Evolutionary conservation across 2,888 invertebrate species (phyloP), one percentile per base, ranked within the genome.

Genomic region (Pecten maximus): DNA sequence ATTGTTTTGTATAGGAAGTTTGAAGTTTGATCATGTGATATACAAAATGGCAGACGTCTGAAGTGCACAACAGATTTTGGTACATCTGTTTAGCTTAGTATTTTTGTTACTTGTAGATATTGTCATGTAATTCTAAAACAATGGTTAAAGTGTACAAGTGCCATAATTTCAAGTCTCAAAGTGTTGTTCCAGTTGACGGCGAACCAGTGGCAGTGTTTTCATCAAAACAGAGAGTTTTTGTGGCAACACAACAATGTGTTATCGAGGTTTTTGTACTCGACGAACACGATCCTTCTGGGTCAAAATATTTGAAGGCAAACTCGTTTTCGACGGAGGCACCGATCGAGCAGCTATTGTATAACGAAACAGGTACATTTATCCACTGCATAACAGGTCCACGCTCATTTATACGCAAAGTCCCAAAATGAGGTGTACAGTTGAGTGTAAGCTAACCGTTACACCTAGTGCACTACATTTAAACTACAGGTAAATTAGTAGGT

Each of bases 241-340:
- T 98, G 35, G 98, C 98, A 8, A 96, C 96, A 0, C 96, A 97
- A 44, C 97, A 97, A 6, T 98, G 97, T 93, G 97, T 93, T n/a
- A 93, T 96, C n/a, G 95, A 95, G 92, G 96, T 98, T 0, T 97
- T 97, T 94, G 97, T 97, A 94, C 95, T 98, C 88, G 96, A 96
- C 87, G 95, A 96, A 0, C 96, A 97, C 44, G 96, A 97, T 28
- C 90, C 91, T 40, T 90, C 40, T n/a, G 40, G 88, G n/a, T 44
- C 89, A 6, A 88, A 88, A 10, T 40, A 88, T n/a, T 54, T 50
- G n/a, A 91, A 96, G 89, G 96, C 97, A 8, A 97, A 98, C 93
- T 97, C 97, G 0, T 98, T 98, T 95, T 98, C 98, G 0, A 98
- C 98, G 0, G 98, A 98, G 0, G 98, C 98, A 93, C 97, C 98